Base-by-base conservation (phyloP, 92 coral and sea anemone genomes). In the Porites lobata region DNA sequence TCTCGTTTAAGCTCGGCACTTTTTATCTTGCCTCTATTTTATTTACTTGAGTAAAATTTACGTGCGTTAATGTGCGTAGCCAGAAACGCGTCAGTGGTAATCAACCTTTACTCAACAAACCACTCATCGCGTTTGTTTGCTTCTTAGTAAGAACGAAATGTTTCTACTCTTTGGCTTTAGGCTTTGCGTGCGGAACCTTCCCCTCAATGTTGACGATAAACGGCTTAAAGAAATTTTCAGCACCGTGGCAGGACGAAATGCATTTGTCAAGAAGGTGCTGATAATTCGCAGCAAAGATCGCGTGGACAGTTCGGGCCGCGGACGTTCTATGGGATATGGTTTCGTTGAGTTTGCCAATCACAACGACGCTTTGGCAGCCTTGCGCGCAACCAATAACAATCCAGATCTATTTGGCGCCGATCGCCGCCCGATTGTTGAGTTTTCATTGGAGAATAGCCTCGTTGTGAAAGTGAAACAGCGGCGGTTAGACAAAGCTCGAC, bases 341-440 rank as follows among this genome's bases (percentile, higher is more conserved):
- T 98, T 98, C 64, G 93, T 92, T 14, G 99, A 98, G 73, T 98
- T 98, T 67, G 62, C 75, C 71, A 92, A 81, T 72, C 99, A 98
- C 88, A 88, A 80, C 22, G 98, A 95, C 72, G 99, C 99, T 3
- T 73, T 98, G 83, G 87, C 91, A 29, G 95, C 96, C 19, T 65
- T 98, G 54, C 90, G 99, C 56, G 91, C 95, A 26, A 95, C 96
- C 52, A 95, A 98, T 76, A 98, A 98, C 83, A 98, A 95, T 88
- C 99, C 98, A 12, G 88, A 80, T 47, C 53, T 92, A 11, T 97
- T 97, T 87, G 98, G 98, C 8, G 82, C 98, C 1, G 96, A 97
- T 68, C 95, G 99, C 24, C 90, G 99, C 70, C 99, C 98, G 6
- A 97, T 97, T 65, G 99, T 97, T 3, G 99, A 97, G 85, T 97